Evolutionary conservation across 2,888 invertebrate genomes (phyloP), one percentile per base, ranked within the genome.

Genomic region (Linnaemya vulpina): DNA sequence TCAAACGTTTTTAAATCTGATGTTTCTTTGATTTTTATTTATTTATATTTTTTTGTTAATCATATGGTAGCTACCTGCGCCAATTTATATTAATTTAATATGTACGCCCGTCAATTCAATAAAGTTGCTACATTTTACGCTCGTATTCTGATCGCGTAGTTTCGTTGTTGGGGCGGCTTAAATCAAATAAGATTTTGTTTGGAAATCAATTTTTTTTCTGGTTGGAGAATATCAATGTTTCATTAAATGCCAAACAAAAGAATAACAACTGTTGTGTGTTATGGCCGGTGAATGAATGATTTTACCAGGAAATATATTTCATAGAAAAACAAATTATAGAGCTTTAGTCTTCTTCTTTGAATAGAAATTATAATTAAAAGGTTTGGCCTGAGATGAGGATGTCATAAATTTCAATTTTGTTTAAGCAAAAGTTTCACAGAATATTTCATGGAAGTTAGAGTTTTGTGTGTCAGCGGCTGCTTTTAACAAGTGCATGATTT

Each of bases 101-200:
- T 90, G 91, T 89, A 91, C 90, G 90, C 90, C 90, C 89, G 89
- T 89, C 89, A 86, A 86, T 87, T 87, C 90, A 90, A 90, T 90
- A 90, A 90, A 90, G 91, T 90, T 90, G 91, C 90, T 90, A 90
- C 90, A 90, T 90, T 90, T 90, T 89, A 90, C 90, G 89, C 90
- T 88, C 71, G 58, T 83, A 86, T 82, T 67, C 76, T 30, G 11
- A 70, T 53, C 68, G 68, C 75, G 63, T 70, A 74, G 70, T 58
- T 63, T 76, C 38, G 3, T 55, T 62, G 38, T 15, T 58, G 15
- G 58, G 30, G 88, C 90, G 91, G 91, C 90, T 90, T 88, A 89
- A 90, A 90, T 90, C 90, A 90, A 91, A 91, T 84, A 30, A 73
- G 70, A 63, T 89, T 88, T 88, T 88, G 89, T 90, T 90, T 89